Conservation (phyloP, 2,797 vertebrate species). For the Esox lucius region DNA sequence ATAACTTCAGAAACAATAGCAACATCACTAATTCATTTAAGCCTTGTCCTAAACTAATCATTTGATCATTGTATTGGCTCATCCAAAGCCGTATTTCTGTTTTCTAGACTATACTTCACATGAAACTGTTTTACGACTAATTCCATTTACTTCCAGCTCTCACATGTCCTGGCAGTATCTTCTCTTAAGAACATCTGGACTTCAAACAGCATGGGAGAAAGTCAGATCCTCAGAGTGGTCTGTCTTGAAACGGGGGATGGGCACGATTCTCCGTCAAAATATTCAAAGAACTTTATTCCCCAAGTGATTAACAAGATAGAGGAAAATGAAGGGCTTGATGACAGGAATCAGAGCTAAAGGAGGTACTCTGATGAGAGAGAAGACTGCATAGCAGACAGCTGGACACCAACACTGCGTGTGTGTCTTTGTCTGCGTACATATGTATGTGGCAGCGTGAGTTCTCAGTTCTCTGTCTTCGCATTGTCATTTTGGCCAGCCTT, state of each 20-base stretch:
- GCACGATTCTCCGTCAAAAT: conserved; percentile 76
- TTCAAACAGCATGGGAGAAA: conserved; percentile 69
- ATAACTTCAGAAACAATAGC: conserved; percentile 38
- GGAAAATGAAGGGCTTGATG: conserved; percentile 32
- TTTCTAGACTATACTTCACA: conserved; percentile 38
- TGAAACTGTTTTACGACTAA: conserved; percentile 48
- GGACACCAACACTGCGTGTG: conserved; percentile 15
- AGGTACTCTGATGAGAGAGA: conserved; percentile 42
- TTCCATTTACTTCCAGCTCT: conserved; percentile 8
- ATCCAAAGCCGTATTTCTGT: conserved; percentile 40
- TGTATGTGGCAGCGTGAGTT: too few relatives aligned
- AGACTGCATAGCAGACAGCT: conserved; percentile 23
- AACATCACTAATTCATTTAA: conserved; percentile 46
- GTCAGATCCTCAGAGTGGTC: conserved; percentile 45
- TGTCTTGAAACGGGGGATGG: conserved; percentile 66
- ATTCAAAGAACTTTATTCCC: conserved; percentile 79
- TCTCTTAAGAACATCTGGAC: conserved; percentile 53
- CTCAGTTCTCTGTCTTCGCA: conserved; percentile 13
- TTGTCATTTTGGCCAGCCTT: conserved; percentile 42
- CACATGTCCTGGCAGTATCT: conserved; percentile 40
- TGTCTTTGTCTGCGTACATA: conserved; percentile 13
- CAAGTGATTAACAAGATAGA: conserved; percentile 68
- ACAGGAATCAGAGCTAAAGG: conserved; percentile 54
- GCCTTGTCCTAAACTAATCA: conserved; percentile 33
- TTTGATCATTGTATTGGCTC: conserved; percentile 45